phyloP scores from a whole-genome alignment of 1,140 invertebrate genomes.

The Drosophila micromelanica region DNA sequence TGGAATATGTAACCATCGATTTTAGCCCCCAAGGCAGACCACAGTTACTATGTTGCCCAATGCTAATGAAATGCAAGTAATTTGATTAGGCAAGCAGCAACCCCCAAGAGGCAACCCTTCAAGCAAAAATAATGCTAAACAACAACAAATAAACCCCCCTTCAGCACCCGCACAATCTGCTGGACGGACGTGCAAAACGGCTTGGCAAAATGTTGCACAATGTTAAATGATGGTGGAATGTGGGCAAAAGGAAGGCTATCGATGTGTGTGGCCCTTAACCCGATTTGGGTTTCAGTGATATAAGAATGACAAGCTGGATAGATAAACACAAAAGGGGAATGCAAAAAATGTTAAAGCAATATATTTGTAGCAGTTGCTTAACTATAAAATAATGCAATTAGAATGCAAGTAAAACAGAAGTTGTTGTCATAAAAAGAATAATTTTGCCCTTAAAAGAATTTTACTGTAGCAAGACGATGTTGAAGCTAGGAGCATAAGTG shows the following conservation, averaged over 20 bases:
- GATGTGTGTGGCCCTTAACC: conserved; percentile 13
- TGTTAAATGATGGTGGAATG: conserved; percentile 18
- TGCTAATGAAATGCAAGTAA: conserved; percentile 61
- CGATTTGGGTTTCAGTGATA: background rate
- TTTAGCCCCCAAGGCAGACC: background rate
- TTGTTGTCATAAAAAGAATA: background rate
- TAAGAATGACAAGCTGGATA: background rate
- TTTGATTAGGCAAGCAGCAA: conserved; percentile 50
- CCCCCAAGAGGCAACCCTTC: background rate
- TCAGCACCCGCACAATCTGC: conserved; percentile 5
- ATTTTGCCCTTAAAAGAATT: too few species aligned
- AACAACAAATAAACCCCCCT: conserved; percentile 9
- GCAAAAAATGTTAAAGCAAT: too few species aligned
- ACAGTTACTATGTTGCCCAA: conserved; percentile 11
- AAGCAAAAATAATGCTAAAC: background rate
- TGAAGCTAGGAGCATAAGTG: too few species aligned
- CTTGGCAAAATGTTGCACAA: conserved; percentile 4
- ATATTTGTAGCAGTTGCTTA: too few species aligned
- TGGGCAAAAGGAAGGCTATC: conserved; percentile 7
- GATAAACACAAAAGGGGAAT: background rate
- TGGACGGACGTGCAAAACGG: conserved; percentile 16
- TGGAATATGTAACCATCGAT: conserved; percentile 6
- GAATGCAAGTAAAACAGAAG: too few species aligned
- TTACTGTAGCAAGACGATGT: too few species aligned
- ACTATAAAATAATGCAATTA: too few species aligned